These are phyloP conservation scores for Pica pica DNA, from an alignment of 2,113 vertebrate genomes.

Conservation along the genomic window DNA sequence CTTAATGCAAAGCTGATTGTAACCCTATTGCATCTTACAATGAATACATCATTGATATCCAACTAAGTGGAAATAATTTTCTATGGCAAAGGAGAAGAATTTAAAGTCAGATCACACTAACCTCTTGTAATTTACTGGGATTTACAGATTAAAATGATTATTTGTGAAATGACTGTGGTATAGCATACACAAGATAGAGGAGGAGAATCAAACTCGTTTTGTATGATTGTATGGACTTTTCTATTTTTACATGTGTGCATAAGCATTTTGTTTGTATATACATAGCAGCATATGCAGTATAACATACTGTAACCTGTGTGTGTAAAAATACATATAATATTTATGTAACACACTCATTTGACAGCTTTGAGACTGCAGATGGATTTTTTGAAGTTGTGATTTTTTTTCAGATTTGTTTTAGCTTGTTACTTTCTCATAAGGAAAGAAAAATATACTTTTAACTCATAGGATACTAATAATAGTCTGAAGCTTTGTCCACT, in stretches of 20 bases:
- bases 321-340: slow-evolving; percentile 8
- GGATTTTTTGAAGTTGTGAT: background rate
- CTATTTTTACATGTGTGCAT: background rate
- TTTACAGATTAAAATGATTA: slow-evolving; percentile 71
- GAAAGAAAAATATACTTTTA: background rate
- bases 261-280: slow-evolving; percentile 14
- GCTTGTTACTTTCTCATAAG: background rate
- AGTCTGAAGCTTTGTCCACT: background rate
- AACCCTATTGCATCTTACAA: slow-evolving; percentile 70
- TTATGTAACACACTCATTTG: slow-evolving; percentile 8
- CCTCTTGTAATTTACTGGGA: slow-evolving; percentile 75
- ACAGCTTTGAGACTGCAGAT: slow-evolving; percentile 11
- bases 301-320: background rate
- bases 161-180: slow-evolving; percentile 32
- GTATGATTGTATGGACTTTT: background rate
- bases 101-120: slow-evolving; percentile 78
- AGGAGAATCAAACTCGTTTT: background rate
- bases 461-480: background rate
- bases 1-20: slow-evolving; percentile 75
- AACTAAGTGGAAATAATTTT: slow-evolving; percentile 94
- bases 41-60: slow-evolving; percentile 90
- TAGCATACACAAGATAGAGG: background rate
- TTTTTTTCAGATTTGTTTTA: background rate
- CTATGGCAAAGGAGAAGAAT: slow-evolving; percentile 81
- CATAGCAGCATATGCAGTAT: background rate